Conservation (phyloP, 2,113 vertebrate genomes). For the Cairina moschata region DNA sequence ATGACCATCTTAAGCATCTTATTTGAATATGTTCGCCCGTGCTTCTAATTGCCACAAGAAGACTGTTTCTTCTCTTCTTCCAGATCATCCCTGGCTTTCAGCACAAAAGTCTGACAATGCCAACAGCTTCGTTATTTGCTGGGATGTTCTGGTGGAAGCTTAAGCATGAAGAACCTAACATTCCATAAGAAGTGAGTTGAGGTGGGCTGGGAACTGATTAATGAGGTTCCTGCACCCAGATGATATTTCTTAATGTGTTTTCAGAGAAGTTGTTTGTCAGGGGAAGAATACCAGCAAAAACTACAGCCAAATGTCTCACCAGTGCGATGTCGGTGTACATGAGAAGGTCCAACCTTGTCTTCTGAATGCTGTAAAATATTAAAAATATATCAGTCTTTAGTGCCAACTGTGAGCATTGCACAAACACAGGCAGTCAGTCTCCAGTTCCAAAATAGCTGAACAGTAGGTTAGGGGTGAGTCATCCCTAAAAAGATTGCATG, state of each 20-base stretch:
- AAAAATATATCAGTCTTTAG: not conserved
- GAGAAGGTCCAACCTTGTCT: constrained; percentile 83
- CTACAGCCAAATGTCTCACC: constrained; percentile 73
- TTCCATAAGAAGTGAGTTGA: not conserved
- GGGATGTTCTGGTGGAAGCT: not conserved
- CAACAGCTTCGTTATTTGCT: not conserved
- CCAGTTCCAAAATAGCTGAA: not conserved
- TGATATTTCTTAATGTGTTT: constrained; percentile 74
- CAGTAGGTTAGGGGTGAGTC: not conserved
- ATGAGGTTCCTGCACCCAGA: not conserved
- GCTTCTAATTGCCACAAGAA: not conserved
- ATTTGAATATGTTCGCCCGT: not conserved
- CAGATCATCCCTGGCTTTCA: not conserved
- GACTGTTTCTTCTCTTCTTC: not conserved
- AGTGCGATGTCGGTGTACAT: constrained; percentile 65
- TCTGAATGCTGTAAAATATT: constrained; percentile 70
- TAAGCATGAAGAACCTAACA: not conserved
- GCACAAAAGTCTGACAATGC: not conserved
- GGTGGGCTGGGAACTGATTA: not conserved
- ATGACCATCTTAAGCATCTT: not conserved
- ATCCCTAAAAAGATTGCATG: not conserved
- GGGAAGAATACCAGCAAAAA: constrained; percentile 73
- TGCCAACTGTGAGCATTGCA: not conserved
- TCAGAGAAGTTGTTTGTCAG: constrained; percentile 72
- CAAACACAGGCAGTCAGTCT: not conserved